These are phyloP conservation scores for Protonemura montana DNA, from an alignment of 2,888 invertebrate species.

Conservation along the genomic window DNA sequence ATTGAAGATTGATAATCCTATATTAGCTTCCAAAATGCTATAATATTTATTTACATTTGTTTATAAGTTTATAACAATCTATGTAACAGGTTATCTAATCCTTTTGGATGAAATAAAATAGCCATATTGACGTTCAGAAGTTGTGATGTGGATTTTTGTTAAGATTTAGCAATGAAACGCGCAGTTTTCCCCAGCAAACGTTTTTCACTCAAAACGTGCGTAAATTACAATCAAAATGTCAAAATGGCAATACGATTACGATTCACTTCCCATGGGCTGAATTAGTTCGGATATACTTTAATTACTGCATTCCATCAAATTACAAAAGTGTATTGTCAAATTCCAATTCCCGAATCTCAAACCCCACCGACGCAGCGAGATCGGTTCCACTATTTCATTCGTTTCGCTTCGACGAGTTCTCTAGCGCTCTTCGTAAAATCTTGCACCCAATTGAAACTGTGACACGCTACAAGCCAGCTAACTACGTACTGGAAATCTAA, in stretches of 20 bases:
- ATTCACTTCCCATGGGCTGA: neutral
- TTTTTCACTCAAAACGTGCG: neutral
- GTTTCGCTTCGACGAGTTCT: neutral
- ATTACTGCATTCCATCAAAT: neutral
- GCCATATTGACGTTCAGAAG: neutral
- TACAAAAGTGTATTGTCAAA: conserved; percentile 30
- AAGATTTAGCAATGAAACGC: neutral
- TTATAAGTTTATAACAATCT: conserved; percentile 23
- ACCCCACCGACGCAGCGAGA: neutral
- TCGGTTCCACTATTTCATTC: neutral
- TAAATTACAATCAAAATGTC: neutral
- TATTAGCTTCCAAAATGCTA: neutral
- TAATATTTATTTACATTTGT: conserved; percentile 14
- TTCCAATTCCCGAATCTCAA: neutral
- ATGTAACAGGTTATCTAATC: conserved; percentile 5
- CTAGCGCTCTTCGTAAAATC: neutral
- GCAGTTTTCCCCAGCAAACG: neutral
- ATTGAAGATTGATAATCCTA: neutral
- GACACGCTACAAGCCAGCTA: neutral
- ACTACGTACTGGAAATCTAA: neutral
- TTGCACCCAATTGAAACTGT: neutral
- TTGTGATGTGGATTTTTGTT: neutral
- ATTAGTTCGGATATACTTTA: neutral
- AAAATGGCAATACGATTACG: neutral
- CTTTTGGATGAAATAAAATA: neutral